Conservation (phyloP, 2,113 vertebrate genomes). For the Carassius gibelio region DNA sequence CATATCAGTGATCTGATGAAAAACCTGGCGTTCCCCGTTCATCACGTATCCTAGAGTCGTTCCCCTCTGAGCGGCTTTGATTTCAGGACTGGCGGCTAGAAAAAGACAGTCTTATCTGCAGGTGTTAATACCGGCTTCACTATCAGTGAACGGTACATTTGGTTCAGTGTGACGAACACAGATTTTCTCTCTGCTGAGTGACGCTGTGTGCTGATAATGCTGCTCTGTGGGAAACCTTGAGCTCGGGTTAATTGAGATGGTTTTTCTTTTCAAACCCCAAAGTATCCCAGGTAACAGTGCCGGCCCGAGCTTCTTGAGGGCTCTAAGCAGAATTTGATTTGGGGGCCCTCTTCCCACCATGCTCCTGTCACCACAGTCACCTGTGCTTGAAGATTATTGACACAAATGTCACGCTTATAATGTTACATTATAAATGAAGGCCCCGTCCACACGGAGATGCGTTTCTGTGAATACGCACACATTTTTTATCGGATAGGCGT, state of each 20-base stretch:
- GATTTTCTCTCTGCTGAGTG: constrained; percentile 40
- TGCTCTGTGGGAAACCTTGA: constrained; percentile 6
- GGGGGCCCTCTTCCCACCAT: too few relatives aligned
- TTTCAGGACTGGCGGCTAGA: constrained; percentile 50
- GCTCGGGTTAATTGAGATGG: neutral
- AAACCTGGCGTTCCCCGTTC: constrained; percentile 42
- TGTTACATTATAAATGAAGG: too few relatives aligned
- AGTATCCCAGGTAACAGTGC: too few relatives aligned
- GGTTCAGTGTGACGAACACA: constrained; percentile 25
- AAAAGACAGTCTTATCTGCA: constrained; percentile 57
- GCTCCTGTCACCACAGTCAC: too few relatives aligned
- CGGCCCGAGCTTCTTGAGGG: too few relatives aligned
- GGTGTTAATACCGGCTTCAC: constrained; percentile 48
- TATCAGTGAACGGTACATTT: constrained; percentile 45
- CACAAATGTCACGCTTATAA: too few relatives aligned
- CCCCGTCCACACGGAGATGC: too few relatives aligned
- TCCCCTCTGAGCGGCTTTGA: constrained; percentile 41
- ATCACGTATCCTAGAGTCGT: constrained; percentile 42
- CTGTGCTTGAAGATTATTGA: too few relatives aligned
- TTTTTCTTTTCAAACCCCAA: too few relatives aligned
- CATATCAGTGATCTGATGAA: constrained; percentile 65
- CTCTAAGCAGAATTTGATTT: too few relatives aligned
- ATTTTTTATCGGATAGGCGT: too few relatives aligned
- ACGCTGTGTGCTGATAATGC: constrained; percentile 33
- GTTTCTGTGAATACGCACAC: too few relatives aligned